A percentile compares a stretch with the other conserved stretches of the same genome.
Evolutionary conservation across 2,888 invertebrate species (phyloP).

Genomic region (Ethmia dodecea): DNA sequence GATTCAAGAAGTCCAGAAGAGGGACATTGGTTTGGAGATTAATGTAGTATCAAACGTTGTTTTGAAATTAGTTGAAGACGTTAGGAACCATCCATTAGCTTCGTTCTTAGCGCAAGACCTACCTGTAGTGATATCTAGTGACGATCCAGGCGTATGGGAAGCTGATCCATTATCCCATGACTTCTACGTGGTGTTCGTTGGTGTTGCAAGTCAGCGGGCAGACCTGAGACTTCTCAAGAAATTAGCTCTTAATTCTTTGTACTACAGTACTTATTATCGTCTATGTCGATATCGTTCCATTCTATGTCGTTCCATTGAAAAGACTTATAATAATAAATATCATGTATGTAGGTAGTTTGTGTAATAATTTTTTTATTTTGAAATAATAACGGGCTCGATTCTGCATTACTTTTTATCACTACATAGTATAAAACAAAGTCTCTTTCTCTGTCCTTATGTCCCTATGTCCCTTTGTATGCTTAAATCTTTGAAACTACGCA

Average conservation of each 20-base stretch:
- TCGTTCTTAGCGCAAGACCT: slow-evolving; percentile 80
- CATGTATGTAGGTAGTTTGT: too few species aligned
- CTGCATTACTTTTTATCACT: too few species aligned
- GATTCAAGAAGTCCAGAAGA: slow-evolving; percentile 74
- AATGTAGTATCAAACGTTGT: slow-evolving; percentile 89
- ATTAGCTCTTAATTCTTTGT: slow-evolving; percentile 84
- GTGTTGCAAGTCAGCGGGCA: slow-evolving; percentile 82
- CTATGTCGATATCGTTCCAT: too few species aligned
- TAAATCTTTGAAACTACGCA: too few species aligned
- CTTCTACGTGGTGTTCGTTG: slow-evolving; percentile 88
- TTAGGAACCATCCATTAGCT: slow-evolving; percentile 86
- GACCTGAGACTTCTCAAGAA: slow-evolving; percentile 85
- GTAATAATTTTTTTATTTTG: too few species aligned
- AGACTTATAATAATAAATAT: too few species aligned
- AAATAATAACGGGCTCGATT: too few species aligned
- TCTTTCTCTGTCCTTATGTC: too few species aligned
- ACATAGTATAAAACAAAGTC: too few species aligned
- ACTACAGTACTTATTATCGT: slow-evolving; percentile 82
- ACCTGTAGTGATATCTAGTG: slow-evolving; percentile 86
- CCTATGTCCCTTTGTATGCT: too few species aligned
- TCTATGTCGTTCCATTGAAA: too few species aligned
- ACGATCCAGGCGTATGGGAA: slow-evolving; percentile 89
- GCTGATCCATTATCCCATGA: slow-evolving; percentile 82
- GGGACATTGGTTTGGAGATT: slow-evolving; percentile 84
- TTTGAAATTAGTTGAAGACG: slow-evolving; percentile 81